Evolutionary conservation across 1,140 invertebrate genomes (phyloP).

Genomic region (Drosophila truncata): DNA sequence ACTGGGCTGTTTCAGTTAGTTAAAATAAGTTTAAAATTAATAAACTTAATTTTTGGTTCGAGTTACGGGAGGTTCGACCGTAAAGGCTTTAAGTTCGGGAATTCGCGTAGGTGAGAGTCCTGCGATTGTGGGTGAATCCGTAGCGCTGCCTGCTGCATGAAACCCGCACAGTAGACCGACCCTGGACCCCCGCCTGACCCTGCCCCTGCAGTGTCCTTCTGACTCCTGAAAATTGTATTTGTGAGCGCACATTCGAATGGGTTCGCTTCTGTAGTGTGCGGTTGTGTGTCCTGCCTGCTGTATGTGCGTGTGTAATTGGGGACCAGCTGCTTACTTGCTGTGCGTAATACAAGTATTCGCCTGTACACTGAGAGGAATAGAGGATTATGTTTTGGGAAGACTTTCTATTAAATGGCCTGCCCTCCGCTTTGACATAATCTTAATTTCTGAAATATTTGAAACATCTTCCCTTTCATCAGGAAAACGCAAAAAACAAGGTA

Average conservation of each 20-base stretch:
- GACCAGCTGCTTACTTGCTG: constrained; percentile 43
- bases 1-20: not conserved
- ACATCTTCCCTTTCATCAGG: too few species aligned
- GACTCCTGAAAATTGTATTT: constrained; percentile 27
- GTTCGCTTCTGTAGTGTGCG: constrained; percentile 34
- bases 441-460: not conserved
- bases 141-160: constrained; percentile 52
- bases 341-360: constrained; percentile 10
- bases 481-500: too few species aligned
- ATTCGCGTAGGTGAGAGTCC: constrained; percentile 3
- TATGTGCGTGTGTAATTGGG: constrained; percentile 61
- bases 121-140: constrained; percentile 20
- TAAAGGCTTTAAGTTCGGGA: not conserved
- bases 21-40: not conserved
- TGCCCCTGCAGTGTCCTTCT: not conserved
- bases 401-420: not conserved
- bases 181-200: constrained; percentile 7
- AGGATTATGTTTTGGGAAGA: too few species aligned
- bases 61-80: constrained; percentile 1
- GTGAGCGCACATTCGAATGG: constrained; percentile 55
- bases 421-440: not conserved
- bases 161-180: constrained; percentile 31
- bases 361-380: constrained; percentile 13
- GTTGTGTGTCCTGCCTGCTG: constrained; percentile 27
- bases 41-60: not conserved